phyloP scores from a whole-genome alignment of 2,113 vertebrate species.

The Zeus faber region DNA sequence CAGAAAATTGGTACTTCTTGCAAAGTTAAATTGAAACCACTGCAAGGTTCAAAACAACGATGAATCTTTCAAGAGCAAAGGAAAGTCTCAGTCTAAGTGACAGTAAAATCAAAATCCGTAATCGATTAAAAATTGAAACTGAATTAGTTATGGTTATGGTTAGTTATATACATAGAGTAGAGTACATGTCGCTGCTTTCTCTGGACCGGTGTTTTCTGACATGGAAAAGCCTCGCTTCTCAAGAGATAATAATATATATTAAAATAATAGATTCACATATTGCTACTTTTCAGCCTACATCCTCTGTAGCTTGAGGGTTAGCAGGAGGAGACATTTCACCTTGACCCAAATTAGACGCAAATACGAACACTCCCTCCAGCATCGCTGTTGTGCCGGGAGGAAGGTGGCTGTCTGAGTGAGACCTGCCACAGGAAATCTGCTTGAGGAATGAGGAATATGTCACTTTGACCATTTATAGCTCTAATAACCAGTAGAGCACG shows the following conservation, averaged over 20 bases:
- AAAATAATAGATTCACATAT: too few species aligned
- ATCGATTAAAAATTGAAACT: too few species aligned
- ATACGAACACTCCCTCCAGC: conserved; percentile 1
- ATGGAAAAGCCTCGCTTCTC: too few species aligned
- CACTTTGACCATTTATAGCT: conserved; percentile 4
- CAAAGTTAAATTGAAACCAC: conserved; percentile 28
- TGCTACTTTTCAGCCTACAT: too few species aligned
- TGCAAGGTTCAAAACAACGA: conserved; percentile 37
- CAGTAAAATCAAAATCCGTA: too few species aligned
- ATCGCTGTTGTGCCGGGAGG: not conserved
- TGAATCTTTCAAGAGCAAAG: conserved; percentile 52
- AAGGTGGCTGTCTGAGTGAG: not conserved
- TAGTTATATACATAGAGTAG: too few species aligned
- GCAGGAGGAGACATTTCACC: conserved; percentile 24
- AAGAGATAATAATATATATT: too few species aligned
- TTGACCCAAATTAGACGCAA: conserved; percentile 30
- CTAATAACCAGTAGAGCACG: not conserved
- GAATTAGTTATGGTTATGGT: too few species aligned
- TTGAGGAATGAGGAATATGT: conserved; percentile 17
- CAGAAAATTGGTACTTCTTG: conserved; percentile 40
- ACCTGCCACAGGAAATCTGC: conserved; percentile 17
- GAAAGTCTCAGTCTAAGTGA: too few species aligned
- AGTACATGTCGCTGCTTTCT: too few species aligned
- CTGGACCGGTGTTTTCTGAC: too few species aligned
- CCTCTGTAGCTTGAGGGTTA: too few species aligned